Percentiles rank a stretch among this genome's conserved stretches.
These are phyloP conservation scores for Sturnus vulgaris DNA, from an alignment of 2,113 vertebrate species.

Conservation along the genomic window DNA sequence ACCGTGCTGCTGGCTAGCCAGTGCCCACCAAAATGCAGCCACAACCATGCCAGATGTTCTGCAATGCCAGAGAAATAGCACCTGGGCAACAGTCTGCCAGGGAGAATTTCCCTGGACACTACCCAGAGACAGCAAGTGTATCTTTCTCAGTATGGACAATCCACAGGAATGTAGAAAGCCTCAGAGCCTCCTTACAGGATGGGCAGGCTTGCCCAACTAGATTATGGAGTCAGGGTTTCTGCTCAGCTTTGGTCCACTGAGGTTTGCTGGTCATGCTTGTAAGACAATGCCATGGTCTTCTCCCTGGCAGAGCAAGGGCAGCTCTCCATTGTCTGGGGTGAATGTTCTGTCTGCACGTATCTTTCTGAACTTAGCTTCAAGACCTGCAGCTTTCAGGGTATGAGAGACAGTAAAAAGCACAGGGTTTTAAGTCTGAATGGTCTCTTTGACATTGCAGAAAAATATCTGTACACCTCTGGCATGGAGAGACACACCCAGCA, in stretches of 20 bases:
- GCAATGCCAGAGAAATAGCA: background rate
- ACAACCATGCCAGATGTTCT: background rate
- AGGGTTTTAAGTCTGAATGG: background rate
- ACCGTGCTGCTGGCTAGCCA: background rate
- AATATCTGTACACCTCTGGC: background rate
- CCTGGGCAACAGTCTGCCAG: background rate
- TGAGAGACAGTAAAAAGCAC: background rate
- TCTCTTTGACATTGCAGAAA: background rate
- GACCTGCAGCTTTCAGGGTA: background rate
- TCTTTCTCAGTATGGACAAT: background rate
- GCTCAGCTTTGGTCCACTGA: background rate
- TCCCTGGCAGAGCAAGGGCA: background rate
- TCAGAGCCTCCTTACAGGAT: background rate
- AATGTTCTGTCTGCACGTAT: rapidly evolving
- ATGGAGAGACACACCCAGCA: background rate
- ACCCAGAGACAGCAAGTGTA: background rate
- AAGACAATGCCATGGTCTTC: background rate
- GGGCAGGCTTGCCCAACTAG: background rate
- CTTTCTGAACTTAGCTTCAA: background rate
- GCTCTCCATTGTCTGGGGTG: background rate
- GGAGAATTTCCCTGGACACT: background rate
- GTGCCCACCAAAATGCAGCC: background rate
- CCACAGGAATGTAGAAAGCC: background rate
- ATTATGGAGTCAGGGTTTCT: background rate
- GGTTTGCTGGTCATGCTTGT: background rate